Percentiles rank a stretch among this genome's conserved stretches.
phyloP scores from a whole-genome alignment of 37 sponge, comb jelly and placozoan genomes.

The Trichoplax adhaerens region DNA sequence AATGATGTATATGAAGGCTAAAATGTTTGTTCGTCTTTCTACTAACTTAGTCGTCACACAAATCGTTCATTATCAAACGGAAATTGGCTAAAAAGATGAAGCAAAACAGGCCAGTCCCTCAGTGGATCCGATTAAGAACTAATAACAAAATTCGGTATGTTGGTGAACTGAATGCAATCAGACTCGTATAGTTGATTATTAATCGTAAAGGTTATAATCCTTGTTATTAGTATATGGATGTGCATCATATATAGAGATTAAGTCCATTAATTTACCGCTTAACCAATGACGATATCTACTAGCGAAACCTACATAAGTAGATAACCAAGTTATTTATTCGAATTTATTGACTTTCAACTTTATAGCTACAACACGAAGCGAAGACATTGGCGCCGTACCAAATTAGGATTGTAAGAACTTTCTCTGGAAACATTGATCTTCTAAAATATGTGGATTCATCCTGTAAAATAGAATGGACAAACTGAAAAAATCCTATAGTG shows the following conservation, averaged over 20 bases:
- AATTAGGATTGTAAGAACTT: slow-evolving; percentile 28
- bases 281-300: no score
- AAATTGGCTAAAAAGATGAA: slow-evolving; percentile 62
- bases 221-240: not conserved
- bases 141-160: slow-evolving; percentile 63
- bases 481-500: no score
- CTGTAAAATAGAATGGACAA: no score
- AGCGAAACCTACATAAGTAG: no score
- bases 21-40: no score
- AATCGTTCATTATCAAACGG: slow-evolving; percentile 71
- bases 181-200: not conserved
- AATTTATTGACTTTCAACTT: not conserved
- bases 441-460: no score
- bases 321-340: no score
- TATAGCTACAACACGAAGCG: slow-evolving; percentile 62
- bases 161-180: not conserved
- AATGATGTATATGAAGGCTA: no score
- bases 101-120: slow-evolving; percentile 90
- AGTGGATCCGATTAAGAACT: slow-evolving; percentile 90
- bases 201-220: not conserved
- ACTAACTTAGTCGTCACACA: slow-evolving; percentile 59
- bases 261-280: no score
- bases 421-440: no score
- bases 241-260: no score
- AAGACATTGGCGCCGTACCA: slow-evolving; percentile 56